Evolutionary conservation across 2,888 invertebrate genomes (phyloP), one percentile per base, ranked within the genome.

Genomic region (Heteropelma amictum): DNA sequence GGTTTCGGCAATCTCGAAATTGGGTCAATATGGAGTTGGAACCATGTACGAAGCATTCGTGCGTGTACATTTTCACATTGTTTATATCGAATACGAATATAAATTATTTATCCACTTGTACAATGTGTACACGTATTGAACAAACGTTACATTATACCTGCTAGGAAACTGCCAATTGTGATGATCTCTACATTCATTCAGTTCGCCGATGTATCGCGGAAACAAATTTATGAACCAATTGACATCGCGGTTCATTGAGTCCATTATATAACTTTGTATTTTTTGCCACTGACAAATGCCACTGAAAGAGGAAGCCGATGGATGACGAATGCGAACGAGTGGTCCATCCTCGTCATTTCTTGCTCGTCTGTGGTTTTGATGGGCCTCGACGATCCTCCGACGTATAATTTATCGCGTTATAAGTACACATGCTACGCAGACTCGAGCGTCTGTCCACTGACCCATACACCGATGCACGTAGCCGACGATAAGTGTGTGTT

Each of bases 1-100:
- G 82, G 80, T 82, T 81, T 84, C 71, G 72, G 76, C 79, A 77
- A 81, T 82, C 79, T 74, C 77, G 77, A 84, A 82, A 81, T 81
- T 82, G 73, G 76, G 78, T 77, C 77, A 77, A 79, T 77, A 61
- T 17, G 33, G 21, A 61, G 35, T 14, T 28, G 2, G 23, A 56
- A 40, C 19, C 26, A 14, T 14, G 40, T 6, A 12, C 12, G 28
- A 54, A 23, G 54, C 54, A 40, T 38, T 30, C 10, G n/a, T 19
- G 17, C 10, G n/a, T 19, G 17, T 19, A 49, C 26, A 45, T 53
- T 35, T 21, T 38, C 19, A 53, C 38, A 23, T 58, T 14, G 12
- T 60, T 51, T n/a, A n/a, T n/a, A n/a, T n/a, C n/a, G n/a, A n/a
- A n/a, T n/a, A n/a, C n/a, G n/a, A n/a, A n/a, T n/a, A n/a, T n/a